phyloP scores from a whole-genome alignment of 92 coral and sea anemone genomes.

The Micromussa lordhowensis region DNA sequence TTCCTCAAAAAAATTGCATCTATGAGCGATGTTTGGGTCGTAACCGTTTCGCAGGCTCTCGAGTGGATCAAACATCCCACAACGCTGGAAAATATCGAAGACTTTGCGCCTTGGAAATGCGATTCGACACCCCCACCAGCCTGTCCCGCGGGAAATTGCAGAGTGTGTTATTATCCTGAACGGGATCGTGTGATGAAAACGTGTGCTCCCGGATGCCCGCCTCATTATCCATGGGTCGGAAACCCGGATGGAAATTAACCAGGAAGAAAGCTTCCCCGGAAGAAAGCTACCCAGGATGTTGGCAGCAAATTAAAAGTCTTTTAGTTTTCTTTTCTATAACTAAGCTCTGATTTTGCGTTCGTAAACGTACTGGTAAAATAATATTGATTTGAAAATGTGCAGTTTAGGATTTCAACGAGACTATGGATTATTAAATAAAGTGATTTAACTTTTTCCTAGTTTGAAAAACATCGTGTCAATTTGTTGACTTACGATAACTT shows the following conservation, averaged over 20 bases:
- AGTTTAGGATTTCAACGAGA: background rate
- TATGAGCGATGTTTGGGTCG: slow-evolving; percentile 75
- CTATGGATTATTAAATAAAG: too few species aligned
- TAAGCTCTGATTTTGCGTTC: background rate
- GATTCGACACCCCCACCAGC: slow-evolving; percentile 36
- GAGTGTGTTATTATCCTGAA: slow-evolving; percentile 37
- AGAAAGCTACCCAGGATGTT: background rate
- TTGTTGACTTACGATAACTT: too few species aligned
- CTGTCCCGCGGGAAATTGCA: slow-evolving; percentile 15
- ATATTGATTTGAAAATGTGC: background rate
- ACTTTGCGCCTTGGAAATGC: slow-evolving; percentile 76
- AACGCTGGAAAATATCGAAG: slow-evolving; percentile 44
- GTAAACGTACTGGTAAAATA: background rate
- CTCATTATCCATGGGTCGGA: slow-evolving; percentile 67
- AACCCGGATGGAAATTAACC: slow-evolving; percentile 64
- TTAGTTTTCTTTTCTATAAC: background rate
- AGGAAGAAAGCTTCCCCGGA: background rate
- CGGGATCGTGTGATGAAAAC: slow-evolving; percentile 8
- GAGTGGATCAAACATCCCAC: slow-evolving; percentile 72
- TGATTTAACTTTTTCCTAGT: too few species aligned
- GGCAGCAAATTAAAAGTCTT: background rate
- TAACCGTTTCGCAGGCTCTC: slow-evolving; percentile 75
- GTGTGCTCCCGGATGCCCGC: slow-evolving; percentile 44
- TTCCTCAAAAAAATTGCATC: slow-evolving; percentile 52
- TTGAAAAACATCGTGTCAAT: too few species aligned